Evolutionary conservation across 2,797 vertebrate genomes (phyloP).

Genomic region (Siniperca scherzeri): DNA sequence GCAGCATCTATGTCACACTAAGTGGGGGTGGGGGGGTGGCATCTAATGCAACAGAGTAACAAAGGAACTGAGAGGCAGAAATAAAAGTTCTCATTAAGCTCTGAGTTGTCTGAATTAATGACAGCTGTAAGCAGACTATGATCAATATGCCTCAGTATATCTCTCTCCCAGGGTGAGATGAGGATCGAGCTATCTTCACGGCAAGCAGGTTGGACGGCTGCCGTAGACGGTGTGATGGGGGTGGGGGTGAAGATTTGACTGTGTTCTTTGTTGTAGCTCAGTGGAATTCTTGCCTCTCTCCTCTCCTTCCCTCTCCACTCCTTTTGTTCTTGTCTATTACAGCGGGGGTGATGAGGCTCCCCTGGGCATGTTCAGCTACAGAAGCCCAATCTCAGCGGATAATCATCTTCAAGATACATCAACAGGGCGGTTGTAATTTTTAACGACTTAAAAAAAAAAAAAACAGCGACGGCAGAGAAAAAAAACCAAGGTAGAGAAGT

Average conservation of each 20-base stretch:
- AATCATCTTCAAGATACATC: constrained; percentile 81
- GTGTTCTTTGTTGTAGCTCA: constrained; percentile 79
- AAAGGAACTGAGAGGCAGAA: constrained; percentile 72
- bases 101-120: constrained; percentile 73
- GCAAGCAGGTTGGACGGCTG: constrained; percentile 74
- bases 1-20: constrained; percentile 74
- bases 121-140: constrained; percentile 81
- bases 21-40: constrained; percentile 55
- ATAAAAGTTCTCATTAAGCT: constrained; percentile 77
- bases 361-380: constrained; percentile 74
- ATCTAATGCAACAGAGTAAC: constrained; percentile 69
- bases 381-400: constrained; percentile 79
- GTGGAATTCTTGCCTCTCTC: constrained; percentile 78
- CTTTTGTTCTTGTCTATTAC: constrained; percentile 81
- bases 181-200: constrained; percentile 75
- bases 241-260: constrained; percentile 67
- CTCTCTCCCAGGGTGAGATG: constrained; percentile 81
- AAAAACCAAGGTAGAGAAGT: constrained; percentile 14
- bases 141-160: constrained; percentile 85
- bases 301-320: constrained; percentile 67
- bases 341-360: constrained; percentile 78
- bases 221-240: constrained; percentile 20
- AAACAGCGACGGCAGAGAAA: constrained; percentile 25
- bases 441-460: constrained; percentile 48
- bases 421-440: constrained; percentile 76